Base-by-base conservation (phyloP, 2,888 invertebrate genomes). In the Suillia variegata region DNA sequence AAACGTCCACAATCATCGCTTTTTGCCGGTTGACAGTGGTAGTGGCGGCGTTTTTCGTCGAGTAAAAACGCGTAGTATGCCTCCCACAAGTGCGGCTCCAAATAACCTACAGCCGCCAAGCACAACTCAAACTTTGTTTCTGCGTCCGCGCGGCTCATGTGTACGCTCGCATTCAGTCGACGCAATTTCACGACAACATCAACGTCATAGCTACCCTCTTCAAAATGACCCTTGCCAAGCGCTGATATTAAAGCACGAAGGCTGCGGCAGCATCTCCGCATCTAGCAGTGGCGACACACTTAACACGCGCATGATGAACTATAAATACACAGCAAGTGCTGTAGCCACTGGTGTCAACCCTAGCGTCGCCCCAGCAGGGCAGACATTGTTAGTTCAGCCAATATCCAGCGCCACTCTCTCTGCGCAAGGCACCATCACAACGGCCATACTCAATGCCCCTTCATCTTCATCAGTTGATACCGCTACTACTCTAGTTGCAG, bases 121-220 rank as follows among this genome's bases (percentile, higher is more conserved):
- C 12, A 15, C 24, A 17, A 51, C 65, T 54, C 63, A 63, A 59
- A 56, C 63, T 49, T 58, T 63, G 58, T 60, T 68, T 42, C 24
- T 65, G 42, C 47, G 60, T 20, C 67, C 60, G 17, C 67, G 69
- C 59, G 70, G 70, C 61, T 66, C 70, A 47, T 75, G 71, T 59
- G 54, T 75, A 58, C 76, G 82, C 58, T 82, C 82, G 17, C 82
- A 80, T 68, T 82, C 82, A 18, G 80, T 82, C 56, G 82, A 82
- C 62, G 80, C 81, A 63, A 80, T 82, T 64, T 78, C 79, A 61
- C 76, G 79, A 21, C 71, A 75, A 20, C 63, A 59, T n/a, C 63
- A 63, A 59, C 68, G 65, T 45, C 67, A 64, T 22, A 70, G 70
- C 58, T 77, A 78, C 47, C 18, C 6, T 5, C 6, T 6, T 13